Evolutionary conservation across 2,888 invertebrate genomes (phyloP).

Genomic region (Lochmaea capreae): DNA sequence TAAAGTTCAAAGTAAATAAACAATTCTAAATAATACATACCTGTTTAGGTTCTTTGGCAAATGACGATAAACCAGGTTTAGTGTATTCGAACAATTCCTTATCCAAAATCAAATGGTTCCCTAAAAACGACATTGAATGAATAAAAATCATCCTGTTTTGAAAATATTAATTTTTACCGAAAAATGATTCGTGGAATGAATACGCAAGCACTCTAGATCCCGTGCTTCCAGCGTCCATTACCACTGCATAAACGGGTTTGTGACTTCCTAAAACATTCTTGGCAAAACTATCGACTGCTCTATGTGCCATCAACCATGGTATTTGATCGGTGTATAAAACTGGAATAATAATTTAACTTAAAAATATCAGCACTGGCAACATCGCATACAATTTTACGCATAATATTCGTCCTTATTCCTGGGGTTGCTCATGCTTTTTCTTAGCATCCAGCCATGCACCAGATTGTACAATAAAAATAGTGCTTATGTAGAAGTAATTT

Average conservation of each 20-base stretch:
- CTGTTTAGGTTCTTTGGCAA: conserved; percentile 81
- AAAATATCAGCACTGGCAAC: neutral
- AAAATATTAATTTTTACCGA: conserved; percentile 67
- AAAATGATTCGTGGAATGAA: conserved; percentile 82
- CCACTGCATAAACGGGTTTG: conserved; percentile 81
- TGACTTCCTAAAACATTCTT: conserved; percentile 76
- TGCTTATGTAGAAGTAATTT: no score
- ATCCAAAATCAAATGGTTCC: conserved; percentile 80
- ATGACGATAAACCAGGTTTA: conserved; percentile 93
- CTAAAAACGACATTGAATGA: conserved; percentile 49
- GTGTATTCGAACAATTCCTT: conserved; percentile 85
- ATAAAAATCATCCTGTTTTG: neutral
- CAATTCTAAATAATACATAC: conserved; percentile 62
- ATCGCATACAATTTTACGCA: no score
- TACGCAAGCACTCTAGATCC: conserved; percentile 88
- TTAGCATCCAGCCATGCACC: no score
- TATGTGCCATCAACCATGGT: conserved; percentile 66
- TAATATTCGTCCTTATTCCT: no score
- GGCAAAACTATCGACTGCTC: conserved; percentile 78
- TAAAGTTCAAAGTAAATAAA: no score
- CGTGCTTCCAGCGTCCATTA: conserved; percentile 95
- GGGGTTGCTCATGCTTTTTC: no score
- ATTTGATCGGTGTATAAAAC: conserved; percentile 71
- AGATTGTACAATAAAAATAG: no score
- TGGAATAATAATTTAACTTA: conserved; percentile 52